These are phyloP conservation scores for Pipra filicauda DNA, from an alignment of 2,113 vertebrate genomes.

Conservation along the genomic window DNA sequence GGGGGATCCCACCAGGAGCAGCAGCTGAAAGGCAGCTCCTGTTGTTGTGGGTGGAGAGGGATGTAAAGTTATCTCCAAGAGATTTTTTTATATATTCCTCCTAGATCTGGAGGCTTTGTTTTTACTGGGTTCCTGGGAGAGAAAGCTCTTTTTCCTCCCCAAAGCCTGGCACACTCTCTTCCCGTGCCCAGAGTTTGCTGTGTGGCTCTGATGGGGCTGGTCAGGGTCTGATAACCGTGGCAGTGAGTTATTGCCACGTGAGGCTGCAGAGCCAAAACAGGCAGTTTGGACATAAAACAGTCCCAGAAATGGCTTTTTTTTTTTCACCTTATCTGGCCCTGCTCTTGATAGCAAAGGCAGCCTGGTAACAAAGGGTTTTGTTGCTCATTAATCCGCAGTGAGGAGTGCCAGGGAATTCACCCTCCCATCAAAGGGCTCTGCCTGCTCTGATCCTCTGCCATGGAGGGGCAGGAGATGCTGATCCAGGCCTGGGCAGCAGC, in stretches of 20 bases:
- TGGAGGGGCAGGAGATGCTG: not conserved
- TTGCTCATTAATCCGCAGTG: not conserved
- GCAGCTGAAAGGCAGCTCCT: not conserved
- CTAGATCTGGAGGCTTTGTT: not conserved
- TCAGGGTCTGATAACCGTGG: not conserved
- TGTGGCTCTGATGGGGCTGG: not conserved
- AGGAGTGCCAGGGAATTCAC: not conserved
- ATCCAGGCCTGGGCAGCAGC: not conserved
- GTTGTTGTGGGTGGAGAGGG: not conserved
- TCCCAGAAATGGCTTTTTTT: not conserved
- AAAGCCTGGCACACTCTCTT: not conserved
- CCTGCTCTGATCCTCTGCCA: not conserved
- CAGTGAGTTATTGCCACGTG: not conserved
- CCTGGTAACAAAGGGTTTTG: not conserved
- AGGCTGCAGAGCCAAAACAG: not conserved
- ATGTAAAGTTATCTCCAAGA: not conserved
- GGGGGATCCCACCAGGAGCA: not conserved
- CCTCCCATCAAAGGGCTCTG: not conserved
- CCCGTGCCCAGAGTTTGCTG: not conserved
- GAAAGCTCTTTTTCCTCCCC: not conserved
- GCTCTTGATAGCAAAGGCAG: not conserved
- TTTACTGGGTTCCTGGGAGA: not conserved
- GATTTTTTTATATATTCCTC: not conserved
- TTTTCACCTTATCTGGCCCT: not conserved
- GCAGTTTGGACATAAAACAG: not conserved